phyloP scores from a whole-genome alignment of 2,113 vertebrate species.

The Vimba vimba region DNA sequence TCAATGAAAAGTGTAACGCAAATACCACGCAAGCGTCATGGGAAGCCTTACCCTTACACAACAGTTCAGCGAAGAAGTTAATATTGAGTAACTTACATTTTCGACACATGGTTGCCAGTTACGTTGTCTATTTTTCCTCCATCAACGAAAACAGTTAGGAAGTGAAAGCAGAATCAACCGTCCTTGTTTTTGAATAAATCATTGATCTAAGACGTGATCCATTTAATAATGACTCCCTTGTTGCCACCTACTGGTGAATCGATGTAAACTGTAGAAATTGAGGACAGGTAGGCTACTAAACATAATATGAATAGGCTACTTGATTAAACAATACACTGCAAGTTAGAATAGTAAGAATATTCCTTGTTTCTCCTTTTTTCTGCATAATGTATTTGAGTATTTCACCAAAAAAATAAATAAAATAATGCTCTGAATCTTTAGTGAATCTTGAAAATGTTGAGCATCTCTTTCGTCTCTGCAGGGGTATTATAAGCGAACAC shows the following conservation, averaged over 20 bases:
- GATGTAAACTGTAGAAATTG: not conserved
- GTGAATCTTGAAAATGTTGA: not conserved
- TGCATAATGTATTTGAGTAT: not conserved
- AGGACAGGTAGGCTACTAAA: too few species aligned
- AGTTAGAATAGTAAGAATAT: not conserved
- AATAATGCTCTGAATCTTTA: not conserved
- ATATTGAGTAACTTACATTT: not conserved
- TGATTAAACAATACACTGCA: not conserved
- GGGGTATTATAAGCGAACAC: slow-evolving; percentile 88
- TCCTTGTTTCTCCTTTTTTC: not conserved
- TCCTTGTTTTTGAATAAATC: not conserved
- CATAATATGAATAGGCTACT: not conserved
- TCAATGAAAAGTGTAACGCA: too few species aligned
- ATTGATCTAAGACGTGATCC: too few species aligned
- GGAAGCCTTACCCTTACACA: not conserved
- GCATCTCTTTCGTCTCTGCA: slow-evolving; percentile 51
- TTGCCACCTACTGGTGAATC: too few species aligned
- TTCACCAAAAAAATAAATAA: too few species aligned
- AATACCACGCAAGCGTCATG: too few species aligned
- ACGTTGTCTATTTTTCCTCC: too few species aligned
- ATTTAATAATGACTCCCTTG: not conserved
- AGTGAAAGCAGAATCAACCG: too few species aligned
- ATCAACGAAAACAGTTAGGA: too few species aligned
- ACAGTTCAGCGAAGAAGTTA: not conserved
- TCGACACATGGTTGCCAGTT: not conserved